Percentiles rank a stretch among this genome's conserved stretches.
Conservation (phyloP, 2,797 vertebrate genomes). For the Emys orbicularis region DNA sequence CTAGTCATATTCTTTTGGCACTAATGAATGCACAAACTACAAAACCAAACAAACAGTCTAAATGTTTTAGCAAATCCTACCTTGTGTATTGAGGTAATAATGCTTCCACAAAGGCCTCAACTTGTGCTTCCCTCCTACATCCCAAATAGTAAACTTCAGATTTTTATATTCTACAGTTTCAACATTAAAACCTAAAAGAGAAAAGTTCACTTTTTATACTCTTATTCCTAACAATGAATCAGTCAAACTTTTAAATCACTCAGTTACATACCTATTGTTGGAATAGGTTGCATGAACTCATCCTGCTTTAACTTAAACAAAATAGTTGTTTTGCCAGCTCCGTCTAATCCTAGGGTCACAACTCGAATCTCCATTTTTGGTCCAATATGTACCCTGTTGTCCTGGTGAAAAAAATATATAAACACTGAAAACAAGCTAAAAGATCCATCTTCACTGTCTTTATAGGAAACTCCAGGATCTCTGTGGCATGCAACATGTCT, state of each 20-base stretch:
- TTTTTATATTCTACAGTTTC: constrained; percentile 99
- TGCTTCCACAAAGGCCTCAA: constrained; percentile 99
- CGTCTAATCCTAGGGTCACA: constrained; percentile 95
- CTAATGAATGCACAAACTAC: not conserved
- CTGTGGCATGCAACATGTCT: not conserved
- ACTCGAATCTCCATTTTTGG: constrained; percentile 99
- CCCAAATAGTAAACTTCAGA: constrained; percentile 99
- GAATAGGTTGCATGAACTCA: constrained; percentile 99
- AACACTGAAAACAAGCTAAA: not conserved
- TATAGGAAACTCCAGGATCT: not conserved
- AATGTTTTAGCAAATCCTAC: constrained; percentile 77
- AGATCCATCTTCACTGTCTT: not conserved
- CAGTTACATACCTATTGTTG: constrained; percentile 92
- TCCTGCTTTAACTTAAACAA: constrained; percentile 99
- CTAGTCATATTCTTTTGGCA: not conserved
- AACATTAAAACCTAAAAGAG: constrained; percentile 93
- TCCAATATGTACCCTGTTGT: constrained; percentile 98
- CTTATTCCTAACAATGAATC: constrained; percentile 32
- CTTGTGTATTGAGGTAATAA: constrained; percentile 99
- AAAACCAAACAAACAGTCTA: constrained; percentile 15
- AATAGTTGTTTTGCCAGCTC: constrained; percentile 98
- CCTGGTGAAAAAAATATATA: constrained; percentile 79
- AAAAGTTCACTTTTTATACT: constrained; percentile 47
- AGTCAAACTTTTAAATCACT: not conserved
- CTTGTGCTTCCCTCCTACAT: constrained; percentile 98